phyloP scores from a whole-genome alignment of 2,888 invertebrate species.

The Cheilosia vernalis region DNA sequence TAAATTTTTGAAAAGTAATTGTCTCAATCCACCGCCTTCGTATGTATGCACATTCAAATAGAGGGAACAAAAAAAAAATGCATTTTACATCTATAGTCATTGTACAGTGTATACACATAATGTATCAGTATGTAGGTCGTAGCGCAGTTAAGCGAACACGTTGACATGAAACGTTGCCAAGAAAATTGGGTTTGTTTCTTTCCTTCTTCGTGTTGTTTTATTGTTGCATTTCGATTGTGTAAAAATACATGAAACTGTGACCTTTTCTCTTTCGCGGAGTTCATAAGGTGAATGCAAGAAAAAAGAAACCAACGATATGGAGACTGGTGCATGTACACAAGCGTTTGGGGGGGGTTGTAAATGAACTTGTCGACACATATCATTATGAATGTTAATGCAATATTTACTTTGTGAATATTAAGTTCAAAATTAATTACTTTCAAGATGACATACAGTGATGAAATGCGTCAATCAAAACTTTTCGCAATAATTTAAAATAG shows the following conservation, averaged over 20 bases:
- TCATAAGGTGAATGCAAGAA: constrained; percentile 10
- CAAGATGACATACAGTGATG: background rate
- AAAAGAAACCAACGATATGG: background rate
- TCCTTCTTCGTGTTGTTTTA: constrained; percentile 8
- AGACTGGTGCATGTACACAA: no score
- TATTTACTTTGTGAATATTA: constrained; percentile 1
- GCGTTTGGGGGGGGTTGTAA: no score
- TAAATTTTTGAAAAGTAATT: constrained; percentile 3
- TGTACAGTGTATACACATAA: background rate
- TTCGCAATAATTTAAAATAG: background rate
- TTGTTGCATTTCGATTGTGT: constrained; percentile 34
- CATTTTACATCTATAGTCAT: background rate
- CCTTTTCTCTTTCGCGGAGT: constrained; percentile 32
- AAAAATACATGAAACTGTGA: constrained; percentile 43
- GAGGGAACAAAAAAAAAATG: constrained; percentile 1
- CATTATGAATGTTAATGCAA: constrained; percentile 26
- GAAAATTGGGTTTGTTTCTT: constrained; percentile 49
- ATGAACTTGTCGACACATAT: background rate
- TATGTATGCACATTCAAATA: background rate
- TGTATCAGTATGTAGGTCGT: constrained; percentile 27
- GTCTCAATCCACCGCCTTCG: background rate
- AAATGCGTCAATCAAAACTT: constrained; percentile 1
- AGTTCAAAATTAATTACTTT: constrained; percentile 20
- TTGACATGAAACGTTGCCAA: constrained; percentile 52
- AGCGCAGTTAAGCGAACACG: constrained; percentile 44